A percentile compares a stretch with the other conserved stretches of the same genome.
phyloP scores from a whole-genome alignment of 2,113 vertebrate species.

The Rhagologus leucostigma region DNA sequence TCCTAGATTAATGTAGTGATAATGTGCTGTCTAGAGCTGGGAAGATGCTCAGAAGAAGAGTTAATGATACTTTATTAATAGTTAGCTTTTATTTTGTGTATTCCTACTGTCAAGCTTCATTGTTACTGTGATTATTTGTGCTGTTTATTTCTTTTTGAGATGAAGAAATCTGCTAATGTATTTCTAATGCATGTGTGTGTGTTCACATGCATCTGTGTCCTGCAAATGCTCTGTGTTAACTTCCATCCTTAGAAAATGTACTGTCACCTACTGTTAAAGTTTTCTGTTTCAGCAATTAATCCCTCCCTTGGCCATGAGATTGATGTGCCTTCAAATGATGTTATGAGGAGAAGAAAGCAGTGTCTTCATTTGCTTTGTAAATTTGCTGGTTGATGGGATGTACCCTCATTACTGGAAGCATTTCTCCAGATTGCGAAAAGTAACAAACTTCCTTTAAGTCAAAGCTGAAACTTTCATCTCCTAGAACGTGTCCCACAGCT shows the following conservation, averaged over 20 bases:
- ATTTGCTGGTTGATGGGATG: not conserved
- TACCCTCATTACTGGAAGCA: not conserved
- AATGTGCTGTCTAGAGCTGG: not conserved
- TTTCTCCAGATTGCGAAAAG: not conserved
- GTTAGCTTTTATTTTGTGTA: conserved; percentile 34
- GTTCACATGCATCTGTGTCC: not conserved
- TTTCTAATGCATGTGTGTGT: not conserved
- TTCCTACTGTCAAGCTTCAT: not conserved
- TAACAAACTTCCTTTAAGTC: conserved; percentile 13
- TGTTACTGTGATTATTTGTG: not conserved
- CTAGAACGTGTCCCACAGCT: not conserved
- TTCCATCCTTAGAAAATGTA: not conserved
- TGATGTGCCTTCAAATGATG: not conserved
- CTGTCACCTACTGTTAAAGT: not conserved
- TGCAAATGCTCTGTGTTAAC: not conserved
- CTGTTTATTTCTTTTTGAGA: not conserved
- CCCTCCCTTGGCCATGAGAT: not conserved
- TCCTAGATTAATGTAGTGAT: conserved; percentile 42
- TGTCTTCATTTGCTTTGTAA: not conserved
- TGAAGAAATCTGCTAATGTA: not conserved
- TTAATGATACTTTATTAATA: conserved; percentile 50
- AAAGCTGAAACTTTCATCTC: not conserved
- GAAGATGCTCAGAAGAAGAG: conserved; percentile 7
- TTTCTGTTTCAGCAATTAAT: not conserved
- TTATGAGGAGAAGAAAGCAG: not conserved